Conservation (phyloP, 2,113 vertebrate species). For the Malaclemys terrapin region DNA sequence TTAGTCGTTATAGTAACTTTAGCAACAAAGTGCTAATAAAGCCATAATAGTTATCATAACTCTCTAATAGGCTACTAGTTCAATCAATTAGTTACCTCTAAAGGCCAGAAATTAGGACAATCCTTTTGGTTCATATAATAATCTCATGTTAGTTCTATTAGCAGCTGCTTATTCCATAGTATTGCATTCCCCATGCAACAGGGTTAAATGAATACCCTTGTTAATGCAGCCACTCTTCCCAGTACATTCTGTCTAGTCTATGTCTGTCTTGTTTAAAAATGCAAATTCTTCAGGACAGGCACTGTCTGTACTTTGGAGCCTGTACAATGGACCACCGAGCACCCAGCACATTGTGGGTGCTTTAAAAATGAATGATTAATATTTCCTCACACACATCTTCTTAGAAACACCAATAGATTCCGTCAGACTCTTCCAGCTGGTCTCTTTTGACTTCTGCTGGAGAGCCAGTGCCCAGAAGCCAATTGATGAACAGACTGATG, state of each 20-base stretch:
- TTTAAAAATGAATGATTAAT: constrained; percentile 51
- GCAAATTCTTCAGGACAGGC: constrained; percentile 34
- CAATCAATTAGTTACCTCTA: constrained; percentile 2
- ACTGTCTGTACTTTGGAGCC: constrained; percentile 56
- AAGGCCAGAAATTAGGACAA: constrained; percentile 17
- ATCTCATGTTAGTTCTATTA: background rate
- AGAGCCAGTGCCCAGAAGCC: background rate
- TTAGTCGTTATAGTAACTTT: background rate
- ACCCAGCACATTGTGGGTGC: constrained; percentile 34
- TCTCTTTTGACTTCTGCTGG: constrained; percentile 20
- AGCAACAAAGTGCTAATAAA: constrained; percentile 24
- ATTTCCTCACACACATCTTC: constrained; percentile 24
- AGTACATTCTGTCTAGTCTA: background rate
- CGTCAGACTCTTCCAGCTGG: background rate
- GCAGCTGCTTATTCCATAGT: background rate
- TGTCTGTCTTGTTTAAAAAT: constrained; percentile 10
- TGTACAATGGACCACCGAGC: background rate
- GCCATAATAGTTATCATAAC: constrained; percentile 13
- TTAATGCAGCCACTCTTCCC: constrained; percentile 9
- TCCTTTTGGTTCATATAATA: background rate
- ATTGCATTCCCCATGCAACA: background rate
- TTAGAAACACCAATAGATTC: constrained; percentile 37
- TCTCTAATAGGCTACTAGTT: background rate
- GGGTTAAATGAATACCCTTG: background rate
- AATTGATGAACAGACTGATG: background rate